Evolutionary conservation across 2,888 invertebrate genomes (phyloP).

Genomic region (Ennomos erosarius): DNA sequence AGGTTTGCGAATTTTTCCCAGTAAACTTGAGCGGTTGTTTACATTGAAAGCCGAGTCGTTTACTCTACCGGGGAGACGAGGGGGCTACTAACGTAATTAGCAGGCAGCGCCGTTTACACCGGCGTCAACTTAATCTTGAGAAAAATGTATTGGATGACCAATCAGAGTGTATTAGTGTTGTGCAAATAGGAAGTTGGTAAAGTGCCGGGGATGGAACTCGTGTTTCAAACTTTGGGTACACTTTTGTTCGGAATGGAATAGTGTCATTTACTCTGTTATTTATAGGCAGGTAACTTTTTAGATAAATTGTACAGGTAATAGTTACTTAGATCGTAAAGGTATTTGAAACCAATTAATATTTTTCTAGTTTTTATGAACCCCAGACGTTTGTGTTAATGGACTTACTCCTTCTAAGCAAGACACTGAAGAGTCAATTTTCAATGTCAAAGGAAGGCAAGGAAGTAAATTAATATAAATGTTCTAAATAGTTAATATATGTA

Average conservation of each 20-base stretch:
- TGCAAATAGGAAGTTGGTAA: conserved; percentile 45
- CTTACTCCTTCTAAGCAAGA: too few relatives aligned
- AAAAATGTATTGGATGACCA: conserved; percentile 59
- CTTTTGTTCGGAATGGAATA: conserved; percentile 30
- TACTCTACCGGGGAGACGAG: conserved; percentile 62
- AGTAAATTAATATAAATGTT: too few relatives aligned
- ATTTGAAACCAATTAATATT: too few relatives aligned
- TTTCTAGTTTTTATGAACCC: too few relatives aligned
- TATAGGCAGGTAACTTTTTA: conserved; percentile 26
- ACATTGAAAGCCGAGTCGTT: conserved; percentile 79
- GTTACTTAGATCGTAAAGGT: too few relatives aligned
- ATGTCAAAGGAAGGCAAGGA: too few relatives aligned
- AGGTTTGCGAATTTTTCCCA: conserved; percentile 79
- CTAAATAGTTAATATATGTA: too few relatives aligned
- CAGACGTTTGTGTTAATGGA: too few relatives aligned
- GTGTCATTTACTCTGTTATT: conserved; percentile 28
- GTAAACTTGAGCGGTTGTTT: conserved; percentile 80
- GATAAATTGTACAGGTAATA: too few relatives aligned
- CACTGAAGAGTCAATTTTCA: too few relatives aligned
- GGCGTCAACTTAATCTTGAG: conserved; percentile 63
- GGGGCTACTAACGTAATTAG: conserved; percentile 79
- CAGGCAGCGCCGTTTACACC: conserved; percentile 64
- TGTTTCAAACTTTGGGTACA: conserved; percentile 38
- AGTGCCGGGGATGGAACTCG: conserved; percentile 42
- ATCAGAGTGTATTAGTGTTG: conserved; percentile 54